Percentiles rank a stretch among this genome's conserved stretches.
Conservation (phyloP, 2,888 invertebrate genomes). For the Digitonthophagus gazella region DNA sequence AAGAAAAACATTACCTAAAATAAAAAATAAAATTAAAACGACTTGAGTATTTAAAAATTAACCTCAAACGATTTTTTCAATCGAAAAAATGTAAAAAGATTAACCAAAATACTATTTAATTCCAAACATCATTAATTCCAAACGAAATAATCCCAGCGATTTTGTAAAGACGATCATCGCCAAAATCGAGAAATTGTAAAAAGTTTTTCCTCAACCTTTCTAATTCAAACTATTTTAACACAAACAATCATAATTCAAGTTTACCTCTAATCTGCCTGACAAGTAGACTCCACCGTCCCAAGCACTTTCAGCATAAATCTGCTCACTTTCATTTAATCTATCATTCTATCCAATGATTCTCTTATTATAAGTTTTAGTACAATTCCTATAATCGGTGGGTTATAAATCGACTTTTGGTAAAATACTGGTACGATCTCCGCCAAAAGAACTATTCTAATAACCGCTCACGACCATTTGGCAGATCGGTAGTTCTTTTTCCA, state of each 20-base stretch:
- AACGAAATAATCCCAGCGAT: constrained; percentile 10
- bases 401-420: constrained; percentile 52
- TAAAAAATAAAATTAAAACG: no score
- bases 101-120: not conserved
- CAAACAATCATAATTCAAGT: no score
- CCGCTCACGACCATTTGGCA: constrained; percentile 48
- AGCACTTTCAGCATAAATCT: constrained; percentile 53
- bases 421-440: constrained; percentile 37
- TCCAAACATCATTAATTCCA: constrained; percentile 1
- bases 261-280: constrained; percentile 46
- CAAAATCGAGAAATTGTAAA: not conserved
- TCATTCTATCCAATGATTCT: constrained; percentile 38
- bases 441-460: constrained; percentile 47
- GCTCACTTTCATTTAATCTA: constrained; percentile 48
- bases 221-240: not conserved
- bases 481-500: constrained; percentile 28
- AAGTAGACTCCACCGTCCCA: constrained; percentile 51
- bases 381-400: constrained; percentile 38
- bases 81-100: constrained; percentile 9
- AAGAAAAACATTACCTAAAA: no score
- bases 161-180: not conserved
- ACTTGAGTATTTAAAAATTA: no score
- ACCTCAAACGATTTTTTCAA: constrained; percentile 8
- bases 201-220: not conserved
- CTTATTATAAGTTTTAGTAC: constrained; percentile 39